phyloP scores from a whole-genome alignment of 2,113 vertebrate genomes.

The Lynx canadensis region DNA sequence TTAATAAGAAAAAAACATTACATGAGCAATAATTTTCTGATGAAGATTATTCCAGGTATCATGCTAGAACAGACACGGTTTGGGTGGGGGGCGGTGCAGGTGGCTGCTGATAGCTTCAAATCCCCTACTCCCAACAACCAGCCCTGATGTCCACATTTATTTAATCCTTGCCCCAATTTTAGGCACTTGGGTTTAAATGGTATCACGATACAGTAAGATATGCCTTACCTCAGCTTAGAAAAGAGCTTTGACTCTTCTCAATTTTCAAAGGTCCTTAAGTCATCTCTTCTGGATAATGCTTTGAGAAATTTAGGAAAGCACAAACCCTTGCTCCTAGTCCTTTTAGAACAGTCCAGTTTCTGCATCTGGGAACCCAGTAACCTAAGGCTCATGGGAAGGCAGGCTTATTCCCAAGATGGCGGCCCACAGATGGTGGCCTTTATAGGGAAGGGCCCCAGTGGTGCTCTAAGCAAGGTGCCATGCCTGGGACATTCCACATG shows the following conservation, averaged over 20 bases:
- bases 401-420: neutral
- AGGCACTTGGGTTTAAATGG: neutral
- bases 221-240: neutral
- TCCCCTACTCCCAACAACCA: neutral
- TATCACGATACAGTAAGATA: neutral
- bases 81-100: accelerated
- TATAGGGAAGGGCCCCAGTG: accelerated
- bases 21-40: neutral
- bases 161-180: neutral
- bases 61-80: neutral
- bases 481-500: neutral
- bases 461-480: neutral
- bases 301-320: neutral
- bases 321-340: too few species aligned
- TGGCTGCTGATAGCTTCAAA: neutral
- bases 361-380: neutral
- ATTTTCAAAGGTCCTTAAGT: neutral
- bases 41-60: neutral
- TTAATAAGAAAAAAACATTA: neutral
- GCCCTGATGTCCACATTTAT: neutral
- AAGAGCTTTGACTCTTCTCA: neutral
- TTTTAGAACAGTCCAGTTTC: neutral
- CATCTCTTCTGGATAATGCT: neutral
- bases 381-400: neutral
- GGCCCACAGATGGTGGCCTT: accelerated